Base-by-base conservation (phyloP, 1,140 invertebrate species). In the Atta cephalotes region DNA sequence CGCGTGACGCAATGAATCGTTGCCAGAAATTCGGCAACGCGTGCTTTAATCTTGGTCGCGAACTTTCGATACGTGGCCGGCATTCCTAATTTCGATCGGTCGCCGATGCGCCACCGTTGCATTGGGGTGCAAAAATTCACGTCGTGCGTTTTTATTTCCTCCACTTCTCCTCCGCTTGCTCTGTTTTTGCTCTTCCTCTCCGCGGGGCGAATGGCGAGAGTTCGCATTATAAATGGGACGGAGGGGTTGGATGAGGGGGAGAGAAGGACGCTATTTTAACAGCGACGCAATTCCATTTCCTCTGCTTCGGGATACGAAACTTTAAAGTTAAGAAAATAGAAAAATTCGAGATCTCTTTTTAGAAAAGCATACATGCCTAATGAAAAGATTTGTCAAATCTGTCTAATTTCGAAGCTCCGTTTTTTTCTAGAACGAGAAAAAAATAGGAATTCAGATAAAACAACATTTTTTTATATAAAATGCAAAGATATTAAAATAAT, bases 401-500 rank as follows among this genome's bases (percentile, higher is more conserved):
- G 49, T 60, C 72, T 49, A 62, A 76, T 74, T 84, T 63, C 58
- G 2, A 51, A 28, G 35, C 39, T 35, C 18, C 18, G n/a, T 31
- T 35, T 16, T 14, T 62, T 56, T 25, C 39, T n/a, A 5, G 56
- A 45, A 3, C 65, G 12, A 66, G 28, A 7, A 14, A 62, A 60
- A 62, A 84, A 71, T 60, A n/a, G 66, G 51, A 70, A 60, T 45
- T 28, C 21, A 28, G 49, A 4, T 84, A 16, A 76, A 84, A 62
- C 12, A 84, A 82, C 18, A n/a, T 74, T 84, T 76, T 84, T 31
- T 31, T 6, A 62, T 51, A n/a, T 81, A 35, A 76, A 74, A 84
- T 62, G 63, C 45, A 76, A 84, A n/a, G 28, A 74, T 84, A 84
- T 76, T 84, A 84, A 84, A 76, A 84, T 84, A 84, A 76, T 84